These are phyloP conservation scores for Scaptomyza cyrtandrae DNA, from an alignment of 2,888 invertebrate species.

Conservation along the genomic window DNA sequence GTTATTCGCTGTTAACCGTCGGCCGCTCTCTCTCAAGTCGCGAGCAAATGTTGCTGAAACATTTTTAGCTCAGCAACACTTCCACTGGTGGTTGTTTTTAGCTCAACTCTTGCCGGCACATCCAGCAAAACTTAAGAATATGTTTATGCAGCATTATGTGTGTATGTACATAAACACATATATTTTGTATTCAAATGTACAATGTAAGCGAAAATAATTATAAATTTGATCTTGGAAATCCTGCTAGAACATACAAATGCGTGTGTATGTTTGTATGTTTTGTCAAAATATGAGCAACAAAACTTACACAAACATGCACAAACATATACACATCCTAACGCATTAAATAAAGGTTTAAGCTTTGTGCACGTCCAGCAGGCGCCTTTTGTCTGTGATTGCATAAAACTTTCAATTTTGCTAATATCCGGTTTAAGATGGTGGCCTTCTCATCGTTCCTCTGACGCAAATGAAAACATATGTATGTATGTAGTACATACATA, in stretches of 20 bases:
- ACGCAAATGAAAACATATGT: slow-evolving; percentile 8
- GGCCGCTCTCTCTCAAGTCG: slow-evolving; percentile 9
- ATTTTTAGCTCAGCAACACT: slow-evolving; percentile 41
- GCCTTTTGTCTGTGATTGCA: slow-evolving; percentile 30
- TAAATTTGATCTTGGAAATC: not conserved
- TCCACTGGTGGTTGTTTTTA: slow-evolving; percentile 46
- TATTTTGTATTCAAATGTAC: not conserved
- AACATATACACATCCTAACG: not conserved
- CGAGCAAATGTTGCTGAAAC: slow-evolving; percentile 53
- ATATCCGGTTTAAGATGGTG: slow-evolving; percentile 68
- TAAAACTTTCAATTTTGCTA: slow-evolving; percentile 74
- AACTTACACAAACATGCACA: not conserved
- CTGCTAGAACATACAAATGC: not conserved
- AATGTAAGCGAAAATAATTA: not conserved
- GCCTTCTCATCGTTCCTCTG: slow-evolving; percentile 55
- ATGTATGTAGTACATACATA: not conserved
- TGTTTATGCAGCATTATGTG: slow-evolving; percentile 17
- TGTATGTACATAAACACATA: not conserved
- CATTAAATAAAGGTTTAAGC: not conserved
- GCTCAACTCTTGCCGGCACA: slow-evolving; percentile 1
- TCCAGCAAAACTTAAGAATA: slow-evolving; percentile 14
- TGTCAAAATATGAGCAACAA: not conserved
- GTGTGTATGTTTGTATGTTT: not conserved
- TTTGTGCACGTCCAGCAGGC: slow-evolving; percentile 6
- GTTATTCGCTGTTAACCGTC: slow-evolving; percentile 16